Base-by-base conservation (phyloP, 1,140 invertebrate species). In the Trissolcus basalis region DNA sequence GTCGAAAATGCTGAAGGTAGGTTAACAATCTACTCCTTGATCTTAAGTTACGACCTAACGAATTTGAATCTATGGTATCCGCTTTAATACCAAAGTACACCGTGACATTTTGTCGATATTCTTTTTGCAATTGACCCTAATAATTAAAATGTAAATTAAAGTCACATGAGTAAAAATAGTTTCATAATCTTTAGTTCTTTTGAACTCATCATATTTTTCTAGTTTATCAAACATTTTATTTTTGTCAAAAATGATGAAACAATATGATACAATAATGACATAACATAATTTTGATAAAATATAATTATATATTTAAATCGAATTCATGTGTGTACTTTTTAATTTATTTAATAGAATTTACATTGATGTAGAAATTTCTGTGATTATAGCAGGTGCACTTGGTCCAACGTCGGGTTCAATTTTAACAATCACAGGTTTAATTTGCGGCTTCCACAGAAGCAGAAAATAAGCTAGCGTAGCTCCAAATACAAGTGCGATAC, bases 401-500 rank as follows among this genome's bases (percentile, higher is more conserved):
- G 36, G 10, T 7, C 11, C 39, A n/a, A 27, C 12, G 27, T 64
- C 16, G 6, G 12, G 43, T 48, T 45, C 15, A 6, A 63, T 11
- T 15, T 50, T 41, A 0, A 63, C 36, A 7, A 69, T 14, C 1
- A 39, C 16, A 5, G 16, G 41, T 44, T 59, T 54, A 0, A 4
- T 8, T 6, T 47, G 54, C 9, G 39, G 59, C 41, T 89, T 89
- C 92, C 92, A 93, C 4, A 91, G 89, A 60, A 94, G 92, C 5
- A 92, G 71, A 81, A 93, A 93, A 81, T 93, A 93, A 0, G 93
- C 92, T 1, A 90, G 27, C 5, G 89, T 90, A 15, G 91, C 89
- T 1, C 93, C 93, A 5, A 92, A 36, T 1, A 91, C 85, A 0
- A 93, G 85, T 0, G 92, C 90, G 0, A 92, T 45, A 68, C 92